Evolutionary conservation across 2,888 invertebrate genomes (phyloP).

Genomic region (Mythimna albipuncta): DNA sequence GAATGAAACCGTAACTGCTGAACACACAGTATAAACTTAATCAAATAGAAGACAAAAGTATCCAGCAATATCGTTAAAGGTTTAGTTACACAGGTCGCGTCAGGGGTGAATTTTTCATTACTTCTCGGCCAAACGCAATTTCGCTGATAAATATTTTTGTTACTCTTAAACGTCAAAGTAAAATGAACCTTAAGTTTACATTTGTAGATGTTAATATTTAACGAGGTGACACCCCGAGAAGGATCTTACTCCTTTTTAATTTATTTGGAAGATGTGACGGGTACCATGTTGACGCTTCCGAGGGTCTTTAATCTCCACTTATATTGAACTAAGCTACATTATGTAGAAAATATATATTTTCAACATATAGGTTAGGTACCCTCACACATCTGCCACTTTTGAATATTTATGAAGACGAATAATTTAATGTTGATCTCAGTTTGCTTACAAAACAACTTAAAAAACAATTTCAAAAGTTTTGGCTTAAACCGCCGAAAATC

Average conservation of each 20-base stretch:
- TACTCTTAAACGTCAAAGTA: slow-evolving; percentile 61
- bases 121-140: slow-evolving; percentile 73
- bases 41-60: slow-evolving; percentile 62
- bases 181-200: slow-evolving; percentile 67
- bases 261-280: slow-evolving; percentile 76
- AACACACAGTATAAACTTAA: slow-evolving; percentile 51
- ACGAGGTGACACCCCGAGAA: slow-evolving; percentile 51
- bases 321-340: slow-evolving; percentile 68
- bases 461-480: slow-evolving; percentile 14
- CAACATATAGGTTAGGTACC: neutral
- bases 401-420: slow-evolving; percentile 35
- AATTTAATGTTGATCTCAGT: slow-evolving; percentile 33
- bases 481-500: neutral
- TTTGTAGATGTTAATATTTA: slow-evolving; percentile 70
- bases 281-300: slow-evolving; percentile 74
- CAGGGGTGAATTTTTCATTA: slow-evolving; percentile 77
- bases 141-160: slow-evolving; percentile 75
- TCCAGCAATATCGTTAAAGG: slow-evolving; percentile 68
- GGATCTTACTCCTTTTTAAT: slow-evolving; percentile 75
- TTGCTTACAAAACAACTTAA: slow-evolving; percentile 32
- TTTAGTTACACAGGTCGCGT: slow-evolving; percentile 70
- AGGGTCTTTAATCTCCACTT: slow-evolving; percentile 77
- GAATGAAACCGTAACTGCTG: slow-evolving; percentile 18
- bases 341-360: slow-evolving; percentile 49
- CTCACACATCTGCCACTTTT: slow-evolving; percentile 3